Evolutionary conservation across 2,113 vertebrate genomes (phyloP), one percentile per base, ranked within the genome.

Genomic region (Chloroceryle aenea): DNA sequence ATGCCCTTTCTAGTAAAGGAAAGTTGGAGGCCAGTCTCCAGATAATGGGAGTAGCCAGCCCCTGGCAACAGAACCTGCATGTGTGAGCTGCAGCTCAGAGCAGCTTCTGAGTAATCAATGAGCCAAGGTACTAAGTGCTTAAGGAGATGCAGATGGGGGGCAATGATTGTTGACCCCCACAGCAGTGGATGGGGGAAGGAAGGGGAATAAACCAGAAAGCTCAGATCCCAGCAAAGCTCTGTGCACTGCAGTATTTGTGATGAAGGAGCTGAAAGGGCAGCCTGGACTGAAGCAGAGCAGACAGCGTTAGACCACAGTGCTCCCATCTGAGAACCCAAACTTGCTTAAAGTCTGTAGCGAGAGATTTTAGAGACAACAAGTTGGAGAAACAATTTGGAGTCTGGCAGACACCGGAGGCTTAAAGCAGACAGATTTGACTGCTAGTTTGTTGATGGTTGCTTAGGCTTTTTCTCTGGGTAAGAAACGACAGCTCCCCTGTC

Each of bases 301-400:
- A 22, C 10, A 26, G 9, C 25, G 8, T 81, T 18, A 85, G 25
- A 58, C 50, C 13, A 7, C n/a, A 69, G 25, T 50, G 66, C 74
- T 95, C 78, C 66, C 62, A 82, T 29, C 7, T 59, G 84, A 77
- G 73, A 87, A 34, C 69, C 89, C 73, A 66, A 42, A 77, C n/a
- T 63, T 75, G 16, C 62, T 63, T 64, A 16, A 76, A 77, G 68
- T 27, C 45, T 62, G 30, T 12, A 66, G 72, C 30, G 48, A 53
- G 25, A 71, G 50, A 58, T 71, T 93, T 74, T 11, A 9, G 81
- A 89, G 77, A 62, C 30, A 86, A 45, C 55, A 74, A 58, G 45
- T n/a, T 89, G 47, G 48, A 87, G 78, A 61, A 53, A 36, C 2
- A 14, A 26, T 77, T 52, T 82, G 66, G 56, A 67, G 38, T 42